Conservation (phyloP, 37 sponge, comb jelly and placozoan genomes). For the Oopsacas minuta region DNA sequence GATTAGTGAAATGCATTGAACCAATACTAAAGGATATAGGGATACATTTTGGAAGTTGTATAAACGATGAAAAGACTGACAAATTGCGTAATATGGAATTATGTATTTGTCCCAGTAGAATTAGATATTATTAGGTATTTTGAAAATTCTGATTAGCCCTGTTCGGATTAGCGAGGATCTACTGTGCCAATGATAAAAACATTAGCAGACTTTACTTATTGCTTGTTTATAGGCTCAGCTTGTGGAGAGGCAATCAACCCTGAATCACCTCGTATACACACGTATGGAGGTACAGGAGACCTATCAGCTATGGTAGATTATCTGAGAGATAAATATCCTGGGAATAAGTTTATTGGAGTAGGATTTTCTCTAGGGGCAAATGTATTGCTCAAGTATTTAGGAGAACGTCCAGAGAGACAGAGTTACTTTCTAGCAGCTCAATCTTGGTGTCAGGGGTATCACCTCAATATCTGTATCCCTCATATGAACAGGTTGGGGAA, state of each 20-base stretch:
- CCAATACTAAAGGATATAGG: too few relatives aligned
- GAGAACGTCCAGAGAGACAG: conserved; percentile 54
- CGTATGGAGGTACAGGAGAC: conserved; percentile 69
- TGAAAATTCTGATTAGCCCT: too few relatives aligned
- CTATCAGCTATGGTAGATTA: conserved; percentile 40
- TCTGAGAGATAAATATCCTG: conserved; percentile 27
- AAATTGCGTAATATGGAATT: too few relatives aligned
- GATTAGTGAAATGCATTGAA: too few relatives aligned
- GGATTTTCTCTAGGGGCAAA: conserved; percentile 80
- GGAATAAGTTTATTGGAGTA: conserved; percentile 34
- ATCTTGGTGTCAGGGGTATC: conserved; percentile 81
- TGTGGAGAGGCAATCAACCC: neutral
- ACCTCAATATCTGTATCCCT: conserved; percentile 33
- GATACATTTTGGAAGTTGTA: too few relatives aligned
- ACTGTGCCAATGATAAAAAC: too few relatives aligned
- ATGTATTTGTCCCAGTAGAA: too few relatives aligned
- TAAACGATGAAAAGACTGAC: too few relatives aligned
- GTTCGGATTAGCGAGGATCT: too few relatives aligned
- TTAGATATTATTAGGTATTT: neutral
- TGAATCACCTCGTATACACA: neutral
- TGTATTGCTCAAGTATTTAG: conserved; percentile 63
- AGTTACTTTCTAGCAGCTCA: conserved; percentile 57
- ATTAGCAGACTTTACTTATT: too few relatives aligned
- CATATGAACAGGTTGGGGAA: neutral
- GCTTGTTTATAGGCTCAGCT: neutral